Base-by-base conservation (phyloP, 2,888 invertebrate species). In the Piscicola geometra region DNA sequence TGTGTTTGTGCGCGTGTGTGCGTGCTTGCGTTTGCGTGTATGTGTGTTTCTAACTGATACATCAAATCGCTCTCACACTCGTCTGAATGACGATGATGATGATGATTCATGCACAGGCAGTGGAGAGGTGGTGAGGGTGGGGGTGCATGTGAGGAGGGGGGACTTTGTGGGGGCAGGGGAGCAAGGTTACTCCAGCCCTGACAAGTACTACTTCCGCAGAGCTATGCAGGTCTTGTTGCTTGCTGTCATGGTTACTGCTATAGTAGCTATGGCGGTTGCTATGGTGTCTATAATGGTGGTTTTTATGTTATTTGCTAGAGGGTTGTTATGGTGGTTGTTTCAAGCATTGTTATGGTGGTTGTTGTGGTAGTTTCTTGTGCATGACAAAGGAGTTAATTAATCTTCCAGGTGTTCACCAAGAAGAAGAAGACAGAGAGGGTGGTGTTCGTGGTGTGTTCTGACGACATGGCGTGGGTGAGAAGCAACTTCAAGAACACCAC, bases 61-160 rank as follows among this genome's bases (percentile, higher is more conserved):
- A 47, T 47, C 50, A 47, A 47, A 47, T 47, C 50, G 12, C 21
- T 47, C 9, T 47, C 21, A 47, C 21, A 47, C 12, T 21, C 50
- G 12, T 9, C 21, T 47, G n/a, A n/a, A n/a, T n/a, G n/a, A n/a
- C n/a, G n/a, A n/a, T 47, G 9, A 15, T 21, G 12, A 47, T 21
- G 9, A 21, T 56, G 9, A 21, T 56, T 56, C n/a, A 18, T 9
- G 60, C 60, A 56, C n/a, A 56, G 60, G n/a, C 15, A 3, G 9
- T 56, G 60, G n/a, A 56, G 5, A 9, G n/a, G 60, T 56, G 60
- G n/a, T 21, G 25, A 75, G 75, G 33, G 78, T 80, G 36, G 80
- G 80, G 5, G 60, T 80, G 0, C 80, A 80, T 70, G 75, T 80
- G 18, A 66, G 80, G 36, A 66, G 79, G n/a, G 79, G 79, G 1